phyloP scores from a whole-genome alignment of 2,113 vertebrate species.

The Myotis lucifugus region DNA sequence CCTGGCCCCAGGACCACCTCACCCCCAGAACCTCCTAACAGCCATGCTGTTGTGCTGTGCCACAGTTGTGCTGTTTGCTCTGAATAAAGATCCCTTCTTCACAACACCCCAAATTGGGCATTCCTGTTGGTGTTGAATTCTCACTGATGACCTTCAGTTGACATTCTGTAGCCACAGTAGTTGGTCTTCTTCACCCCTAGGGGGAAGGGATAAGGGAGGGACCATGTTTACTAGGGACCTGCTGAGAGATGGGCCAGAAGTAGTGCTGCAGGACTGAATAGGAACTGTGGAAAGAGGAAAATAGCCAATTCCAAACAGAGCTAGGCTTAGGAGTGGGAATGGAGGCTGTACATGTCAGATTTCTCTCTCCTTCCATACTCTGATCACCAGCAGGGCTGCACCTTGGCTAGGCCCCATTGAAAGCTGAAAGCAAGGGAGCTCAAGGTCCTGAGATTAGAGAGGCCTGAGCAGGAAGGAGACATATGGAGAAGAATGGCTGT shows the following conservation, averaged over 20 bases:
- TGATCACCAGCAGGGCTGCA: background rate
- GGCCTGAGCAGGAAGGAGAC: background rate
- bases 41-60: background rate
- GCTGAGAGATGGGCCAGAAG: background rate
- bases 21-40: background rate
- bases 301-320: background rate
- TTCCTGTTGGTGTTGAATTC: background rate
- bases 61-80: background rate
- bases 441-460: background rate
- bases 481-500: background rate
- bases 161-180: background rate
- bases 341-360: no score
- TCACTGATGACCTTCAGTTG: background rate
- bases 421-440: background rate
- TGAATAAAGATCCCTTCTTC: background rate
- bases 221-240: background rate
- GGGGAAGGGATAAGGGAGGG: background rate
- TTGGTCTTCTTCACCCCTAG: background rate
- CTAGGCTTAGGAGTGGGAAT: accelerated
- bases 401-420: accelerated
- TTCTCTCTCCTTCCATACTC: background rate
- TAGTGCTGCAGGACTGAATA: background rate
- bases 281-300: background rate
- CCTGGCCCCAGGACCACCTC: background rate
- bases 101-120: background rate